These are phyloP conservation scores for Melanotaenia trifasciata DNA, from an alignment of 2,797 vertebrate genomes.

Conservation along the genomic window DNA sequence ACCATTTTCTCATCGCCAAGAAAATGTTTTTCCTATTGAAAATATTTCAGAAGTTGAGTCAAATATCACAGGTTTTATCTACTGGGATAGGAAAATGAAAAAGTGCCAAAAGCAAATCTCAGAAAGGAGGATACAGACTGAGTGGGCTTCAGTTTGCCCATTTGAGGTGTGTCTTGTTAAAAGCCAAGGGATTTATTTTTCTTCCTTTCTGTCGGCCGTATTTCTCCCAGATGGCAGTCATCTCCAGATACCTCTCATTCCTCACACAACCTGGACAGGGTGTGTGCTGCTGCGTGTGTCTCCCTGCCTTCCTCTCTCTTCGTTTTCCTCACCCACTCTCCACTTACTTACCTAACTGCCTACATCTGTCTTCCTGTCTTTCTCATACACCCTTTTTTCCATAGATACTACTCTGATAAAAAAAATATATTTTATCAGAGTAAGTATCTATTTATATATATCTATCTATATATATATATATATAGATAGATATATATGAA, in stretches of 20 bases:
- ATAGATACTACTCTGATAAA: constrained; percentile 66
- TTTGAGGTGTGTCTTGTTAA: constrained; percentile 79
- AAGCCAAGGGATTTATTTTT: constrained; percentile 77
- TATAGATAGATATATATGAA: constrained; percentile 35
- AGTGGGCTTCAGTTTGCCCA: constrained; percentile 68
- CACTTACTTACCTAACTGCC: constrained; percentile 66
- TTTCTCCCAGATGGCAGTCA: constrained; percentile 83
- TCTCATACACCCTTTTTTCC: constrained; percentile 53
- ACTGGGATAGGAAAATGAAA: constrained; percentile 74
- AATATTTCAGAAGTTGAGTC: constrained; percentile 73
- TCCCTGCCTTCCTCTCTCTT: constrained; percentile 62
- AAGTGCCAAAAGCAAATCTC: constrained; percentile 71
- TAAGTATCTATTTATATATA: no score
- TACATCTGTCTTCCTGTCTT: constrained; percentile 73
- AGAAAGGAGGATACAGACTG: constrained; percentile 69
- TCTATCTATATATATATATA: no score
- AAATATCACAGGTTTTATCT: constrained; percentile 75
- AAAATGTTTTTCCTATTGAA: constrained; percentile 54
- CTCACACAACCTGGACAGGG: constrained; percentile 81
- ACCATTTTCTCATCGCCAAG: constrained; percentile 58
- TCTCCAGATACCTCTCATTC: constrained; percentile 85
- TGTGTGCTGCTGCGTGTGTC: constrained; percentile 72
- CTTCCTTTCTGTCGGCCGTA: constrained; percentile 77
- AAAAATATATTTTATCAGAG: neutral
- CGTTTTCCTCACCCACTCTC: constrained; percentile 57